A percentile compares a stretch with the other conserved stretches of the same genome.
phyloP scores from a whole-genome alignment of 1,140 invertebrate genomes.

The Mizuhopecten yessoensis region DNA sequence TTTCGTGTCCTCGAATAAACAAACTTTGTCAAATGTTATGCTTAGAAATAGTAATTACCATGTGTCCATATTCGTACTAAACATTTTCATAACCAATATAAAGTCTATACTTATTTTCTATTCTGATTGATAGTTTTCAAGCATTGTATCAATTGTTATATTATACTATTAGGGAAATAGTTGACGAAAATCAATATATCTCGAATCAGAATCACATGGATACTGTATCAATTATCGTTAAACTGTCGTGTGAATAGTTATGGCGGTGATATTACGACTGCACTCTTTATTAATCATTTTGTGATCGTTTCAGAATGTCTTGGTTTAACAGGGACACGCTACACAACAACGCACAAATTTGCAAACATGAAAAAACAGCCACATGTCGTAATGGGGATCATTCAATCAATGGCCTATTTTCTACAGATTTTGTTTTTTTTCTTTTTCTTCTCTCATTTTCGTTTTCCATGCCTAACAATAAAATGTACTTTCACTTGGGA shows the following conservation, averaged over 20 bases:
- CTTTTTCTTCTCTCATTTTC: background rate
- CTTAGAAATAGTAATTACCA: background rate
- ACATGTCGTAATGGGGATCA: background rate
- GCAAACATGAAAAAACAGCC: background rate
- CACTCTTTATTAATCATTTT: no score
- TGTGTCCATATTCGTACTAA: background rate
- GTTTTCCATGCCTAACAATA: background rate
- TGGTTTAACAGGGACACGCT: background rate
- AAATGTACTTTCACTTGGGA: background rate
- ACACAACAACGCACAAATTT: background rate
- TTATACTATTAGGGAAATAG: no score
- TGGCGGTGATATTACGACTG: no score
- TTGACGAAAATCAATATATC: no score
- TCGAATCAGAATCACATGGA: no score
- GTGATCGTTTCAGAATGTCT: no score
- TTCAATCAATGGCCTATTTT: background rate
- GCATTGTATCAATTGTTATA: no score
- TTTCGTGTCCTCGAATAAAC: no score
- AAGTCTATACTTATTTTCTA: background rate
- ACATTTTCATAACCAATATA: background rate
- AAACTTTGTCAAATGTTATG: background rate
- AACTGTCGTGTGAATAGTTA: no score
- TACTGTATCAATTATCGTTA: no score
- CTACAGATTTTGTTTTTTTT: background rate
- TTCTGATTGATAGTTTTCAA: no score